Conservation (phyloP, 2,797 vertebrate genomes). For the Aeoliscus strigatus region DNA sequence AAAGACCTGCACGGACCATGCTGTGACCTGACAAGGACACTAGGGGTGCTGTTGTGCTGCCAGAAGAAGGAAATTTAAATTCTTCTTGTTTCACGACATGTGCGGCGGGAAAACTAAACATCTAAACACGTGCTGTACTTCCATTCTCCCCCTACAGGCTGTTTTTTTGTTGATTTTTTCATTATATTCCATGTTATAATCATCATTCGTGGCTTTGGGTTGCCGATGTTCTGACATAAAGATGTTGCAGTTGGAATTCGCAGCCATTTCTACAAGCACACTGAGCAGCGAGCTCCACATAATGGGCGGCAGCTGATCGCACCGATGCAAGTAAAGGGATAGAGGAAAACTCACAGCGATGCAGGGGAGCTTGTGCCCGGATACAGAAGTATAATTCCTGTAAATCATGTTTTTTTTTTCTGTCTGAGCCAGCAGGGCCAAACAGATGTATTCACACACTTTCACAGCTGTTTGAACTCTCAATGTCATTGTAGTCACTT, state of each 20-base stretch:
- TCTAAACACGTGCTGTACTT: constrained; percentile 7
- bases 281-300: no score
- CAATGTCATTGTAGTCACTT: constrained; percentile 57
- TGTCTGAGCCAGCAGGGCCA: constrained; percentile 20
- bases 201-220: no score
- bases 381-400: constrained; percentile 25
- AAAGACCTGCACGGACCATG: no score
- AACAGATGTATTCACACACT: constrained; percentile 27
- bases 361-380: constrained; percentile 4
- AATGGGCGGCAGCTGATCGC: background rate
- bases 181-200: no score
- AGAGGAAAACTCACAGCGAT: no score
- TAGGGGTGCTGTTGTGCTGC: constrained; percentile 28
- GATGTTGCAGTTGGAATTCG: no score
- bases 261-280: no score
- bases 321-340: constrained; percentile 5
- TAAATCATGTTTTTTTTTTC: constrained; percentile 31
- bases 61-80: constrained; percentile 2
- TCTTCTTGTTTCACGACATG: background rate
- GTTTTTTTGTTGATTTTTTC: no score
- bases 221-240: no score
- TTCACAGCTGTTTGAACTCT: constrained; percentile 45
- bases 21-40: constrained; percentile 15
- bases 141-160: background rate
- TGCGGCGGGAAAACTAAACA: constrained; percentile 2